These are phyloP conservation scores for Tauraco hartlaubi DNA, from an alignment of 2,797 vertebrate genomes.

Conservation along the genomic window DNA sequence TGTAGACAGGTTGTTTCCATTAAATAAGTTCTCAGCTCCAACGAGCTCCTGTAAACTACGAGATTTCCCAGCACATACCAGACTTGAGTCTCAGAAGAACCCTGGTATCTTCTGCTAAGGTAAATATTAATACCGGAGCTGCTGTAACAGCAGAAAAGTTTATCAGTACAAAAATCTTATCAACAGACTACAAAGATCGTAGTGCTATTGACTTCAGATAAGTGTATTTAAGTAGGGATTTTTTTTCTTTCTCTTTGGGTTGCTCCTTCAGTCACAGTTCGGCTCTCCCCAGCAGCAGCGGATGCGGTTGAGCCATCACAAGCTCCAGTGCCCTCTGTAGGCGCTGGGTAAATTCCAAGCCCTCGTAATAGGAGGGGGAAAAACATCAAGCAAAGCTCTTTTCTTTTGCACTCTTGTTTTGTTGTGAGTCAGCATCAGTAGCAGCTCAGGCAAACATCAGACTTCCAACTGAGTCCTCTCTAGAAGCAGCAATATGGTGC, in stretches of 20 bases:
- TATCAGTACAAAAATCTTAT: neutral
- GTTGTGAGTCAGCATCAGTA: neutral
- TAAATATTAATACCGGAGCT: neutral
- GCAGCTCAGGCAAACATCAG: neutral
- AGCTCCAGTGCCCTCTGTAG: neutral
- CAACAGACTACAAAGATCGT: neutral
- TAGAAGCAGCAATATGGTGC: neutral
- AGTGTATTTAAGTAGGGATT: neutral
- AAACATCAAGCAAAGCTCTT: neutral
- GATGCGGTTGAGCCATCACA: neutral
- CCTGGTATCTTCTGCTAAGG: neutral
- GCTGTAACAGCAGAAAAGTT: neutral
- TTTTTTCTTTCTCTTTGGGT: neutral
- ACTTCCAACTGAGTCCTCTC: neutral
- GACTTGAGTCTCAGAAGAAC: neutral
- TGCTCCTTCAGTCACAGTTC: neutral
- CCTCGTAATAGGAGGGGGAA: neutral
- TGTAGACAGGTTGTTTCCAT: neutral
- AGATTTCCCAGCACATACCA: neutral
- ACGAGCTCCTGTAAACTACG: neutral
- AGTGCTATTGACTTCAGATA: neutral
- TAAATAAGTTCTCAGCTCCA: neutral
- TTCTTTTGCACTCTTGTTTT: neutral
- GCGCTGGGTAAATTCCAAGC: neutral
- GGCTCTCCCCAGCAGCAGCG: fast-evolving